These are phyloP conservation scores for Pelecanoides urinatrix DNA, from an alignment of 2,113 vertebrate species.

Conservation along the genomic window DNA sequence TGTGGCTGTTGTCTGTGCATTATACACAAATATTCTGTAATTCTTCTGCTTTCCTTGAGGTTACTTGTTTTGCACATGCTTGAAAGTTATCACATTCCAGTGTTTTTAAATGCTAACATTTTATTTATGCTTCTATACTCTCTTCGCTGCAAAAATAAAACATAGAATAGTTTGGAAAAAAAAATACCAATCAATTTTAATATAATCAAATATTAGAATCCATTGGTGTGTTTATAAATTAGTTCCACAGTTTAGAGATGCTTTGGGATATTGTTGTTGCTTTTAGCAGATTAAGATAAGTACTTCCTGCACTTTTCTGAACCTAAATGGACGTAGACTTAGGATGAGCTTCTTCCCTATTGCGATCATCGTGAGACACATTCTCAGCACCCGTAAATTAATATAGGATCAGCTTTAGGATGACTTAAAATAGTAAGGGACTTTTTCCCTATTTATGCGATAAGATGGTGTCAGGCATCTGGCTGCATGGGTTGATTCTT, in stretches of 20 bases:
- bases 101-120: neutral
- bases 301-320: neutral
- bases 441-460: neutral
- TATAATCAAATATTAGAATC: neutral
- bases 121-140: neutral
- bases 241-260: neutral
- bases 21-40: neutral
- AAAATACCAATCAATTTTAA: neutral
- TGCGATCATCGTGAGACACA: too few species aligned
- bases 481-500: neutral
- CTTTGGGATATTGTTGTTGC: neutral
- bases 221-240: neutral
- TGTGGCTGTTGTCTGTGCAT: fast-evolving
- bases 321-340: neutral
- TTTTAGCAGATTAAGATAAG: neutral
- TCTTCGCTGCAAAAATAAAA: neutral
- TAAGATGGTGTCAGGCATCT: neutral
- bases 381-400: neutral
- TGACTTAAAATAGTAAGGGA: neutral
- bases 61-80: neutral
- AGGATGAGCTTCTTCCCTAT: neutral
- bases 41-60: neutral
- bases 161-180: neutral
- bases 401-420: neutral
- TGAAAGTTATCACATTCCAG: neutral